Conservation (phyloP, 2,113 vertebrate species). For the Psittacara wagleri region DNA sequence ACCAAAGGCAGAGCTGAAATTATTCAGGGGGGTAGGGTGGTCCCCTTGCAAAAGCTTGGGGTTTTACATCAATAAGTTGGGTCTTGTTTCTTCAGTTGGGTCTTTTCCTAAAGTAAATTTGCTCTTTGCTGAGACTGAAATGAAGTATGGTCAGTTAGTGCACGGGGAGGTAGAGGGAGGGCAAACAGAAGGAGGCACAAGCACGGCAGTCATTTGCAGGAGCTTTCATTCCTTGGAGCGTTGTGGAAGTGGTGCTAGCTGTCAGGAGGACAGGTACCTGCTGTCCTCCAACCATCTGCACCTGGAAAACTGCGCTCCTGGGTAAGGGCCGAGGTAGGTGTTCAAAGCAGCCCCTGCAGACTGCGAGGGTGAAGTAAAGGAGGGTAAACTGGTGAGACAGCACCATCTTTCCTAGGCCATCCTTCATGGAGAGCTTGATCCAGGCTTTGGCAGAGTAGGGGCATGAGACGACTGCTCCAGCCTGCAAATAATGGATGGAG, state of each 20-base stretch:
- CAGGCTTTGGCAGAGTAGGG: not conserved
- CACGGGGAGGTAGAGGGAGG: not conserved
- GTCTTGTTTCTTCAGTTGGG: not conserved
- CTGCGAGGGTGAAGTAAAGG: not conserved
- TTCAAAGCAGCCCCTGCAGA: not conserved
- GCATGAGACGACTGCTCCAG: not conserved
- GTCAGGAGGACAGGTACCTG: not conserved
- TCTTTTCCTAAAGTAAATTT: not conserved
- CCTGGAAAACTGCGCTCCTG: not conserved
- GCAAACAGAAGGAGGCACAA: not conserved
- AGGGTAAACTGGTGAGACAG: not conserved
- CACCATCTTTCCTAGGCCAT: not conserved
- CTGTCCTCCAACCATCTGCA: not conserved
- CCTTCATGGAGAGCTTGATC: not conserved
- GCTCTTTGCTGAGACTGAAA: not conserved
- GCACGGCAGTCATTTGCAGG: not conserved
- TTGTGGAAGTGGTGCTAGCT: not conserved
- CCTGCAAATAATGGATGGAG: not conserved
- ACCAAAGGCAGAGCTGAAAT: not conserved
- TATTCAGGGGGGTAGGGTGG: not conserved
- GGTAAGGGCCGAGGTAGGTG: not conserved
- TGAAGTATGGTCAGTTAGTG: rapidly evolving
- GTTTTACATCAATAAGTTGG: not conserved
- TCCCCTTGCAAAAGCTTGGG: not conserved
- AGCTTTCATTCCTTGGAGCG: not conserved